Base-by-base conservation (phyloP, 2,113 vertebrate genomes). In the Spheniscus mendiculus region DNA sequence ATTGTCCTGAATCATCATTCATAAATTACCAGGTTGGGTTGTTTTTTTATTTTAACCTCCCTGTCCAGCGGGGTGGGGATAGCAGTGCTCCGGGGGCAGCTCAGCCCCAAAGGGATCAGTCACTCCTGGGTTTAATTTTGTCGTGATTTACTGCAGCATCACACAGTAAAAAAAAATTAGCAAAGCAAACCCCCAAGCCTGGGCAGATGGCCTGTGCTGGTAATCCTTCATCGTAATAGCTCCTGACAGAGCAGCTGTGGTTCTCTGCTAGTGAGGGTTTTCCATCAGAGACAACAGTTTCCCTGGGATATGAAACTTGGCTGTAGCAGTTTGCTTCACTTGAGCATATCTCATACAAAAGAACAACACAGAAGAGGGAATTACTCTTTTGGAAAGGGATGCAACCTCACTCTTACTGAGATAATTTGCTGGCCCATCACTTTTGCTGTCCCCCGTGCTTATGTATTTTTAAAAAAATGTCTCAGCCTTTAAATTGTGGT, bases 171-270 rank as follows among this genome's bases (percentile, higher is more conserved):
- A 78, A 32, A 50, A 42, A 45, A 14, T 42, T 42, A 25, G 21
- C 53, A 52, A 73, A 87, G 65, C 77, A 91, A 95, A 63, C 18
- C 40, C 56, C 52, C 34, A 44, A 53, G 58, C 78, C 80, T 0
- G 0, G 89, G 81, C 95, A 96, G 94, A 96, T 97, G 97, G 95
- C 42, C 38, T 91, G 55, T 86, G 74, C 87, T 94, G n/a, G 55
- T 96, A 95, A 97, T 97, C 95, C 84, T 85, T 96, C 96, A 91
- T 81, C 1, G 0, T 90, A 93, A 97, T 91, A 82, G 82, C 62
- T 91, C 55, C 93, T 95, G 95, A 91, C 94, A 88, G 87, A 76
- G 84, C 66, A 90, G 93, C 82, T 95, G 82, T 70, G 85, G 15
- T 66, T 96, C 70, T 23, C 45, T 85, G 71, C 74, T 90, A 53